Evolutionary conservation across 1,140 invertebrate genomes (phyloP).

Genomic region (Homarus americanus): DNA sequence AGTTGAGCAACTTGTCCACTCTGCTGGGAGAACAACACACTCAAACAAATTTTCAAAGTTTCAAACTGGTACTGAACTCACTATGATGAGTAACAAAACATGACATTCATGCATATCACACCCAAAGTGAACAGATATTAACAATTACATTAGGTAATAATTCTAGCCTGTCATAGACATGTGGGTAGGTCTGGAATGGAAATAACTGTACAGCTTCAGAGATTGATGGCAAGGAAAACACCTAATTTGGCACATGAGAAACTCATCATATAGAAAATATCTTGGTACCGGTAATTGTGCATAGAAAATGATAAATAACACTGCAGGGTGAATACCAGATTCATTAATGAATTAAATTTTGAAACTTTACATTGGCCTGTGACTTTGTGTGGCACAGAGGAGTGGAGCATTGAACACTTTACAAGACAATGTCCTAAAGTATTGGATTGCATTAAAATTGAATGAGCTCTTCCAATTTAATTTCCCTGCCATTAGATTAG

Average conservation of each 20-base stretch:
- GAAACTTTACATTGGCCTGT: no score
- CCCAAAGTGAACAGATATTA: neutral
- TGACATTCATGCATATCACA: neutral
- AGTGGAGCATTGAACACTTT: neutral
- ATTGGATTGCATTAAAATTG: neutral
- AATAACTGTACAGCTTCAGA: neutral
- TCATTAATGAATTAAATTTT: neutral
- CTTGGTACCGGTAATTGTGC: neutral
- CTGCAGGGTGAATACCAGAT: neutral
- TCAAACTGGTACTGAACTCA: neutral
- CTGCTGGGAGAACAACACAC: neutral
- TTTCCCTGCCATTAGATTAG: constrained; percentile 47
- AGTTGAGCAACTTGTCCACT: neutral
- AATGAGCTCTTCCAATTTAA: constrained; percentile 26
- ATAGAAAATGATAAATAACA: neutral
- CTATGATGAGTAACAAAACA: neutral
- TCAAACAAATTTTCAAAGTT: neutral
- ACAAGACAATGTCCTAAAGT: neutral
- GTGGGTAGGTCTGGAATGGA: neutral
- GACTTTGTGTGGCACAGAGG: neutral
- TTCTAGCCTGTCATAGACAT: neutral
- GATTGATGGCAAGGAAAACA: neutral
- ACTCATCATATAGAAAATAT: neutral
- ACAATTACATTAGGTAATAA: neutral
- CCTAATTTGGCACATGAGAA: neutral